Base-by-base conservation (phyloP, 1,140 invertebrate species). In the Globodera ellingtonae region DNA sequence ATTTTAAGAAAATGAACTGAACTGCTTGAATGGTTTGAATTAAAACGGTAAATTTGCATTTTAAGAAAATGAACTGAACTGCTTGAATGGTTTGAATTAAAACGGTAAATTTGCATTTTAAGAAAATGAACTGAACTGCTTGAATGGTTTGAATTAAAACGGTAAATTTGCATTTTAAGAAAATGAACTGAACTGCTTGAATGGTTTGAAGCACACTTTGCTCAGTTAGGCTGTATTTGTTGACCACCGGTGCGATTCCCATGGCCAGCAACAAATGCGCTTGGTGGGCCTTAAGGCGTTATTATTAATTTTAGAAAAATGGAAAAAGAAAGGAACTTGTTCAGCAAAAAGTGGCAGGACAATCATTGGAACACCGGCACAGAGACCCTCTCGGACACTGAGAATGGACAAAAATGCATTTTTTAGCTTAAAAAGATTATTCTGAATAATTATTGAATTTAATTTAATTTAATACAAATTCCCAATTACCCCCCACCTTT, bases 261-360 rank as follows among this genome's bases (percentile, higher is more conserved):
- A 79, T 72, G 21, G 67, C 74, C n/a, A 79, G 47, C 10, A 78
- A 15, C n/a, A 66, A 35, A 46, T 79, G 78, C n/a, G 78, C 78
- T 35, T 79, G 66, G 50, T 79, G 78, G n/a, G 78, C 69, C 67
- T 62, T 6, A 62, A 18, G 56, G 10, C 56, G 56, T 18, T 18
- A 15, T 62, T 62, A 62, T n/a, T n/a, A 10, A 62, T 62, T n/a
- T n/a, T 62, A 18, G 18, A 62, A 62, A 24, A 62, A 4, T 15
- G 18, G 18, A 62, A 13, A 62, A 62, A 62, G 6, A 62, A 18
- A 6, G 18, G 13, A 18, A 62, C 56, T 18, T 89, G 90, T 79
- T 92, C 91, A 18, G 85, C 83, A 67, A 89, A 89, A 50, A 92
- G 86, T 6, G 91, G 91, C 18, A 92, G 83, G 0, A 89, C 89